phyloP scores from a whole-genome alignment of 2,113 vertebrate species.

The Tapirus terrestris region DNA sequence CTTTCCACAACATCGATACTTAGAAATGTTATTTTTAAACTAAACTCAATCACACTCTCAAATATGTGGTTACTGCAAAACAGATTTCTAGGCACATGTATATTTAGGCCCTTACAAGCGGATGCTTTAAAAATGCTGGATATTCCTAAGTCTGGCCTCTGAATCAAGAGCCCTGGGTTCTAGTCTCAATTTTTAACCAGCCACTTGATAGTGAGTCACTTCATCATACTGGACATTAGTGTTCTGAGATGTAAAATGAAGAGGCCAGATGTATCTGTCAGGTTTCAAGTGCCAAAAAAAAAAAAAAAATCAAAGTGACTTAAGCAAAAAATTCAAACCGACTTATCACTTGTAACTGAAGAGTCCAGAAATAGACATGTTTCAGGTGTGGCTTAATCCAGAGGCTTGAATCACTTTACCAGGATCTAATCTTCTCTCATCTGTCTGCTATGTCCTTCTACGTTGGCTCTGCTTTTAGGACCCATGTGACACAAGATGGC shows the following conservation, averaged over 20 bases:
- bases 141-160: neutral
- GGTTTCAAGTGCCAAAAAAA: neutral
- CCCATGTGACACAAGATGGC: neutral
- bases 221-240: neutral
- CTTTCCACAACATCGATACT: neutral
- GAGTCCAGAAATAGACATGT: neutral
- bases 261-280: neutral
- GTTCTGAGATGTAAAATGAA: neutral
- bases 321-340: neutral
- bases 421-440: neutral
- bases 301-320: neutral
- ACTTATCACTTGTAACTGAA: neutral
- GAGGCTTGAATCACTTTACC: neutral
- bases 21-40: neutral
- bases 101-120: neutral
- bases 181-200: constrained; percentile 15
- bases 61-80: neutral
- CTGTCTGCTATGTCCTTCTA: neutral
- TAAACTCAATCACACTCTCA: neutral
- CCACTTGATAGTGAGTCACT: neutral
- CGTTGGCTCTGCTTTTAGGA: neutral
- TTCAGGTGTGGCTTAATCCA: neutral
- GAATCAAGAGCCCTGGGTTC: neutral
- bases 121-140: neutral
- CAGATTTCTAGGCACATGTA: neutral